Percentiles rank a stretch among this genome's conserved stretches.
Evolutionary conservation across 2,113 vertebrate genomes (phyloP).

Genomic region (Leptocoma aspasia): DNA sequence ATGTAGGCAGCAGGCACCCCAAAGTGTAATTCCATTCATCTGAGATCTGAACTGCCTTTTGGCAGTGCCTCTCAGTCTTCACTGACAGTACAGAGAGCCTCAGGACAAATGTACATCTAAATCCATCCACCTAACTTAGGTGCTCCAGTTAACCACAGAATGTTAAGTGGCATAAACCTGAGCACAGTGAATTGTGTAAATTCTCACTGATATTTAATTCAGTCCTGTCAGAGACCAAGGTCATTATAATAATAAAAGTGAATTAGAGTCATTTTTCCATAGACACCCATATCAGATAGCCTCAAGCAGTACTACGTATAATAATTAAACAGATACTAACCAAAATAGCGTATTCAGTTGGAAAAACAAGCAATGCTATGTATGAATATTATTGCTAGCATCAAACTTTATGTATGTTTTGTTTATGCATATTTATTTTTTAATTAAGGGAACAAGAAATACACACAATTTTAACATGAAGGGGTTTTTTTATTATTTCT

Average conservation of each 20-base stretch:
- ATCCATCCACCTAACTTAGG: not conserved
- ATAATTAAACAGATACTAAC: slow-evolving; percentile 31
- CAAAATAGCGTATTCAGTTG: slow-evolving; percentile 1
- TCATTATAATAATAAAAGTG: slow-evolving; percentile 55
- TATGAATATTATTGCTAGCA: not conserved
- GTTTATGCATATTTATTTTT: not conserved
- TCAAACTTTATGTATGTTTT: not conserved
- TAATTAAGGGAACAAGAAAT: not conserved
- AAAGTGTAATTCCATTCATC: not conserved
- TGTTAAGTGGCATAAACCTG: slow-evolving; percentile 44
- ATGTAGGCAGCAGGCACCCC: not conserved
- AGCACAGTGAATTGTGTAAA: slow-evolving; percentile 40
- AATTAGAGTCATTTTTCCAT: slow-evolving; percentile 23
- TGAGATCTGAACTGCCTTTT: not conserved
- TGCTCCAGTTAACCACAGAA: not conserved
- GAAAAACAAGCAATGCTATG: not conserved
- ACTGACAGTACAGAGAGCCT: not conserved
- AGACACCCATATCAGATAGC: not conserved
- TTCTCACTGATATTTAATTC: slow-evolving; percentile 50
- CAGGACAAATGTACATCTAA: not conserved
- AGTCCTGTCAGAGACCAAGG: slow-evolving; percentile 34
- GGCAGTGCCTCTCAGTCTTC: not conserved
- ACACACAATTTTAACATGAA: not conserved
- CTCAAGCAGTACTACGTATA: not conserved
- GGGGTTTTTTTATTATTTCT: not conserved